Evolutionary conservation across 2,888 invertebrate genomes (phyloP).

Genomic region (Sarcophaga carnaria): DNA sequence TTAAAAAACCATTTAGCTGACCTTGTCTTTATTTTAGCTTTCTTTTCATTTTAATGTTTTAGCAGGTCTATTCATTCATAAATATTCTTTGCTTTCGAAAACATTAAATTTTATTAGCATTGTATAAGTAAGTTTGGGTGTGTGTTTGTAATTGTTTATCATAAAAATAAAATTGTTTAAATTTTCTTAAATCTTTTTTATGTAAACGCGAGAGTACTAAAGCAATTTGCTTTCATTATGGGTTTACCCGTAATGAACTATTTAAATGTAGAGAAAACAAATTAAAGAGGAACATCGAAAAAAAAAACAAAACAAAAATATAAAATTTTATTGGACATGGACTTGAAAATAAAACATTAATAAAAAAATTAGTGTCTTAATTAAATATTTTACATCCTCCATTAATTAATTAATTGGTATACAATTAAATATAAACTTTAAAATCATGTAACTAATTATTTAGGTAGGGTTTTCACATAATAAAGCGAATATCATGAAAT

Average conservation of each 20-base stretch:
- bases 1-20: constrained; percentile 34
- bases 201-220: constrained; percentile 50
- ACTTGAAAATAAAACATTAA: constrained; percentile 59
- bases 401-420: no score
- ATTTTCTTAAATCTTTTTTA: constrained; percentile 38
- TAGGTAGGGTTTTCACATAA: no score
- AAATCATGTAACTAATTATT: no score
- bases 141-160: constrained; percentile 36
- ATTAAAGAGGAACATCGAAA: neutral
- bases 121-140: neutral
- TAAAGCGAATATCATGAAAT: no score
- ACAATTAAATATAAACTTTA: no score
- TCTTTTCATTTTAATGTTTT: constrained; percentile 5
- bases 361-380: no score
- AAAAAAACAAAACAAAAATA: neutral
- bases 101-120: neutral
- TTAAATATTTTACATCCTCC: no score
- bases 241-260: neutral
- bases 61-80: constrained; percentile 44
- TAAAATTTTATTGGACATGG: constrained; percentile 14
- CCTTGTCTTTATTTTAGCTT: constrained; percentile 38
- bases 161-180: constrained; percentile 58
- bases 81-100: constrained; percentile 17
- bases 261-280: neutral
- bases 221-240: neutral